Evolutionary conservation across 2,113 vertebrate genomes (phyloP).

Genomic region (Rana temporaria): DNA sequence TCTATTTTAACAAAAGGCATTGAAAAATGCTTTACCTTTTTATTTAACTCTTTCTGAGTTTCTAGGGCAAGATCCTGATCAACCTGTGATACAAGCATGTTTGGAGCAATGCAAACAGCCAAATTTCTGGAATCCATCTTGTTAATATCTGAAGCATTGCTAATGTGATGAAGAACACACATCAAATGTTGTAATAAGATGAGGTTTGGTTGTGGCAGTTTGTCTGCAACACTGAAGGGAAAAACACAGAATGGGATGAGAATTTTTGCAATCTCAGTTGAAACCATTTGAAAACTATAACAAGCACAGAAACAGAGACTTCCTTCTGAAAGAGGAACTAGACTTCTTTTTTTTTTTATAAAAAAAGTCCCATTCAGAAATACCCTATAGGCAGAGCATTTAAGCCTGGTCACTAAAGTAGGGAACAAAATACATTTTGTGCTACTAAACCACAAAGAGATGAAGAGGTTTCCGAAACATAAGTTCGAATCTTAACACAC

Average conservation of each 20-base stretch:
- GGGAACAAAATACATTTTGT: no score
- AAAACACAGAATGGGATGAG: neutral
- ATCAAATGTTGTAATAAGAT: conserved; percentile 77
- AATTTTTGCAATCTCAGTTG: conserved; percentile 14
- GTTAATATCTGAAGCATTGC: conserved; percentile 74
- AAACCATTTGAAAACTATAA: conserved; percentile 43
- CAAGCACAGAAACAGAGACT: conserved; percentile 6
- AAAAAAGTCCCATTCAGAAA: conserved; percentile 65
- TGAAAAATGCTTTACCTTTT: conserved; percentile 68
- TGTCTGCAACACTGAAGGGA: conserved; percentile 76
- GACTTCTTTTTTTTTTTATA: neutral
- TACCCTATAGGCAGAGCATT: no score
- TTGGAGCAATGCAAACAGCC: conserved; percentile 89
- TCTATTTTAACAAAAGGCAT: neutral
- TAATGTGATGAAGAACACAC: conserved; percentile 78
- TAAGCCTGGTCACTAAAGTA: no score
- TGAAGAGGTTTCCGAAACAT: no score
- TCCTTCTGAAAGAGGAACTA: conserved; percentile 60
- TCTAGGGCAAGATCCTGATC: conserved; percentile 69
- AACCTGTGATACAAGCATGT: conserved; percentile 74
- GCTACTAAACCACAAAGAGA: no score
- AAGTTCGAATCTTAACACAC: no score
- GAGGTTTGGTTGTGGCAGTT: conserved; percentile 80
- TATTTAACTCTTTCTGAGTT: conserved; percentile 75
- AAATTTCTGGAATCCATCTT: conserved; percentile 91